phyloP scores from a whole-genome alignment of 2,113 vertebrate genomes.

The Muntiacus muntjak region DNA sequence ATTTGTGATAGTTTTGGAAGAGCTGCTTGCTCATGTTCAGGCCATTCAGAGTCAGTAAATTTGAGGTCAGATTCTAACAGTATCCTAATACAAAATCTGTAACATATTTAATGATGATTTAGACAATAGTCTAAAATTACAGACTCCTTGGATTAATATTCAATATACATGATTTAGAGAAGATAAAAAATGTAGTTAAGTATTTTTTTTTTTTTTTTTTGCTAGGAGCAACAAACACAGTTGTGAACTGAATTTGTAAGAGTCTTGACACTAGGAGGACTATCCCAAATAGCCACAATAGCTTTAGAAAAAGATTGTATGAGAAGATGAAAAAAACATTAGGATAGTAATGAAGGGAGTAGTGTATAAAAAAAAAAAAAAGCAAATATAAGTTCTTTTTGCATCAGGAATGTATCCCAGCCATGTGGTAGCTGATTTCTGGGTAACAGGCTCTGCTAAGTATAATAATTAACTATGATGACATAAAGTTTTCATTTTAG shows the following conservation, averaged over 20 bases:
- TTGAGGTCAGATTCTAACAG: not conserved
- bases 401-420: not conserved
- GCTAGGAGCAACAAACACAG: not conserved
- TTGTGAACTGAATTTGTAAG: not conserved
- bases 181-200: not conserved
- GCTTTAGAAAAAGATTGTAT: not conserved
- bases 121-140: not conserved
- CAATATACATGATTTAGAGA: not conserved
- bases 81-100: not conserved
- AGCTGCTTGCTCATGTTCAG: not conserved
- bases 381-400: not conserved
- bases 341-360: not conserved
- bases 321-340: not conserved
- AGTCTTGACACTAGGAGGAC: not conserved
- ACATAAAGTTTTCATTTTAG: not conserved
- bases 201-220: not conserved
- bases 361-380: not conserved
- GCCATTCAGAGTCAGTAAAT: not conserved
- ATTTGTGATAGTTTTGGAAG: not conserved
- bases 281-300: too few species aligned
- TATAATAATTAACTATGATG: not conserved
- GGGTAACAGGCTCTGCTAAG: not conserved
- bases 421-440: not conserved
- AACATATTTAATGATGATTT: not conserved
- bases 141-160: not conserved